Conservation (phyloP, 2,113 vertebrate genomes). For the Psophia crepitans region DNA sequence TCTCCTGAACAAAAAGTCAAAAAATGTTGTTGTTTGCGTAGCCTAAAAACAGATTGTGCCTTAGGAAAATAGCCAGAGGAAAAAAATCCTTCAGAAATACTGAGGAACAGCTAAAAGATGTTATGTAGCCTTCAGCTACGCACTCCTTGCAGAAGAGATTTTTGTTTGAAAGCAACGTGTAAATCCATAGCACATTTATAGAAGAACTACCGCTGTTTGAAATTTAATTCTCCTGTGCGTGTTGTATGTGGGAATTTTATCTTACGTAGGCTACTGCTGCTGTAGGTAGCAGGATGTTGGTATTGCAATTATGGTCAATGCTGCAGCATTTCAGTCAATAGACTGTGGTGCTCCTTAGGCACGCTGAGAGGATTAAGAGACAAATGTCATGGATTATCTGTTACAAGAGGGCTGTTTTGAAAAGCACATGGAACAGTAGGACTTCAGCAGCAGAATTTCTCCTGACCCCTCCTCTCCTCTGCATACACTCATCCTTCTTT, state of each 20-base stretch:
- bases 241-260: not conserved
- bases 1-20: slow-evolving; percentile 21
- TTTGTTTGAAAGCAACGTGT: not conserved
- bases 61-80: slow-evolving; percentile 52
- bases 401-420: not conserved
- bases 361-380: not conserved
- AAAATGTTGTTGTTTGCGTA: slow-evolving; percentile 54
- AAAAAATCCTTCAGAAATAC: not conserved
- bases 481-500: not conserved
- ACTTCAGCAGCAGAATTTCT: not conserved
- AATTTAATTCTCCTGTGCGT: not conserved
- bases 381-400: not conserved
- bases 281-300: not conserved
- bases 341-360: not conserved
- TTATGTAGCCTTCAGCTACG: not conserved
- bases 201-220: not conserved
- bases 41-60: slow-evolving; percentile 37
- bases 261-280: not conserved
- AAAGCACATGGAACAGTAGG: not conserved
- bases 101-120: not conserved
- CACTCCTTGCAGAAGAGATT: not conserved
- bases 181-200: not conserved
- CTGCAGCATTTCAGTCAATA: not conserved
- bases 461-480: not conserved
- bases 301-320: not conserved